A percentile compares a stretch with the other conserved stretches of the same genome.
These are phyloP conservation scores for Centroberyx gerrardi DNA, from an alignment of 2,797 vertebrate genomes.

Conservation along the genomic window DNA sequence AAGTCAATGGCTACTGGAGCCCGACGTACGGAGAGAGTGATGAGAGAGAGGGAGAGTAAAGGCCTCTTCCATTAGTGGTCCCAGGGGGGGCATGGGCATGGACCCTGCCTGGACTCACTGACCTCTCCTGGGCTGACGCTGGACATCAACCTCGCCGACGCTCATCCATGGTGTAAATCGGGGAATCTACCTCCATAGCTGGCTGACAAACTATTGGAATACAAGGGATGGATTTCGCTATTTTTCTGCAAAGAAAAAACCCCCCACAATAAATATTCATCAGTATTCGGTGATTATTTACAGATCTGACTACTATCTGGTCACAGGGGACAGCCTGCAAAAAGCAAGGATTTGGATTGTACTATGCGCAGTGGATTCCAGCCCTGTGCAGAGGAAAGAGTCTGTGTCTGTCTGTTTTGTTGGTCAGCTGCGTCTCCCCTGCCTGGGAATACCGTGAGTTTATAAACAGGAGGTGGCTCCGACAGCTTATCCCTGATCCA, in stretches of 20 bases:
- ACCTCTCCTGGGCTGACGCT: conserved; percentile 62
- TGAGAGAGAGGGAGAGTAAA: conserved; percentile 69
- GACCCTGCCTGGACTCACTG: conserved; percentile 59
- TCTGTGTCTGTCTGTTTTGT: conserved; percentile 62
- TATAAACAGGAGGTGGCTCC: conserved; percentile 74
- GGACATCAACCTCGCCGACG: conserved; percentile 45
- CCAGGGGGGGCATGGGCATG: conserved; percentile 60
- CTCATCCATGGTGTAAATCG: conserved; percentile 29
- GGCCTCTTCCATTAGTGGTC: conserved; percentile 76
- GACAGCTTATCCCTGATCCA: conserved; percentile 66
- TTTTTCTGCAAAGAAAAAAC: conserved; percentile 21
- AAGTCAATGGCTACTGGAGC: conserved; percentile 71
- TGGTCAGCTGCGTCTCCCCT: conserved; percentile 60
- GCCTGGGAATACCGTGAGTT: conserved; percentile 73
- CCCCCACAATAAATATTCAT: background rate
- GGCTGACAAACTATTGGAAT: conserved; percentile 59
- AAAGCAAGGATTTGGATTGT: conserved; percentile 52
- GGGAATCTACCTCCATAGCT: conserved; percentile 42
- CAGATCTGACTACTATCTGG: conserved; percentile 38
- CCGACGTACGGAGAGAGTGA: conserved; percentile 55
- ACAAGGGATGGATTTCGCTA: conserved; percentile 67
- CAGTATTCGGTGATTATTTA: conserved; percentile 7
- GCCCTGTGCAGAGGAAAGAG: conserved; percentile 46
- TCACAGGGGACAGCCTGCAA: conserved; percentile 37
- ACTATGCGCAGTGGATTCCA: conserved; percentile 50